These are phyloP conservation scores for Drosophila tristis DNA, from an alignment of 1,140 invertebrate genomes.

Conservation along the genomic window DNA sequence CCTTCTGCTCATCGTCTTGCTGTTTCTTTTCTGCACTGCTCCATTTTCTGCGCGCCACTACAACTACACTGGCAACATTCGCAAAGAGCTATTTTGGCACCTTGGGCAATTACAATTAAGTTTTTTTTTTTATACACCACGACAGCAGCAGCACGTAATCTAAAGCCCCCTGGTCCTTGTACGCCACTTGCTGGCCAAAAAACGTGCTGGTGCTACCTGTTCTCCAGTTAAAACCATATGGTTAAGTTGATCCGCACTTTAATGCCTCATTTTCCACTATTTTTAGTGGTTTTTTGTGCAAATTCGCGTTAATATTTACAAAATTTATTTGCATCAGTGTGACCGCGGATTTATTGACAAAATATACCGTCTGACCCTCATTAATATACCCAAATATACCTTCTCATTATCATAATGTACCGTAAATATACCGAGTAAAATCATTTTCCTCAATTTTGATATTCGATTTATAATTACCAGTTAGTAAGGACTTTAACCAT, in stretches of 20 bases:
- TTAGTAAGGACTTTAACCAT: too few relatives aligned
- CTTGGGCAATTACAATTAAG: slow-evolving; percentile 60
- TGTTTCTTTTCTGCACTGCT: slow-evolving; percentile 11
- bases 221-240: slow-evolving; percentile 14
- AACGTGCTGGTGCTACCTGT: slow-evolving; percentile 7
- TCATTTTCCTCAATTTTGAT: too few relatives aligned
- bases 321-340: slow-evolving; percentile 46
- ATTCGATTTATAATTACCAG: too few relatives aligned
- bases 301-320: slow-evolving; percentile 65
- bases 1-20: slow-evolving; percentile 22
- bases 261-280: slow-evolving; percentile 30
- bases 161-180: slow-evolving; percentile 7
- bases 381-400: background rate
- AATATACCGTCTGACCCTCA: background rate
- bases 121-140: slow-evolving; percentile 12
- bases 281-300: slow-evolving; percentile 26
- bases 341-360: background rate
- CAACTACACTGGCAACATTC: slow-evolving; percentile 17
- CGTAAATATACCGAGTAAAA: too few relatives aligned
- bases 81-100: slow-evolving; percentile 54
- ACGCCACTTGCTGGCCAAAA: slow-evolving; percentile 30
- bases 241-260: slow-evolving; percentile 1
- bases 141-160: slow-evolving; percentile 4
- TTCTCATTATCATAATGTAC: too few relatives aligned
- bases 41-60: slow-evolving; percentile 8